Evolutionary conservation across 53 echinoderm and acorn worm genomes (phyloP), one percentile per base, ranked within the genome.

Genomic region (Patiria pectinifera): DNA sequence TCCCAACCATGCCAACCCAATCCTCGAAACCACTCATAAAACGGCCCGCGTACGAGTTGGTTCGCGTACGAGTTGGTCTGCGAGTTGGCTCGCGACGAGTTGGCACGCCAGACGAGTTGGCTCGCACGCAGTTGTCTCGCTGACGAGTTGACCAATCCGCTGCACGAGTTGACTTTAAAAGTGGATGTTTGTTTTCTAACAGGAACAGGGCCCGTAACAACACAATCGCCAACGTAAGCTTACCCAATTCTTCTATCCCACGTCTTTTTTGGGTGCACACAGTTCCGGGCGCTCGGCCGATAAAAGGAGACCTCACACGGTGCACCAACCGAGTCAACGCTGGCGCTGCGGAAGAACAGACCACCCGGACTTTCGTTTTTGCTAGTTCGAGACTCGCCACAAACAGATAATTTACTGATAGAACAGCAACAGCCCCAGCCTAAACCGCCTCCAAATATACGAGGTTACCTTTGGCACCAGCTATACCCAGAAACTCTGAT

Each of bases 231-330:
- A 23, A 74, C 35, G 35, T 35, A 35, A 74, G 23, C 74, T 74
- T 74, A 74, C 74, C 74, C 15, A 74, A 23, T 23, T 10, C 66
- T 66, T 15, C 66, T 16, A 66, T 1, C 24, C 74, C 74, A 74
- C n/a, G 24, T n/a, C 74, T 23, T 16, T 18, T 74, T 74, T 10
- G 23, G 74, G 74, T 74, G 74, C 10, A 3, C 22, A 24, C 74
- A 24, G 74, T 74, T n/a, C 5, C 24, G 24, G 74, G 74, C 24
- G 62, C 61, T 44, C 48, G 45, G 85, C 48, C 85, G 63, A 62
- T 19, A 43, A 62, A 60, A 35, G 19, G 69, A 85, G 85, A 85
- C 85, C 85, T 69, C 85, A 85, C 85, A 70, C 85, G 83, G 8
- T 5, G 24, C 60, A 69, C 69, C 19, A 66, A 66, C 66, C 66